Percentiles rank a stretch among this genome's conserved stretches.
phyloP scores from a whole-genome alignment of 2,888 invertebrate species.

The Nebria salina region DNA sequence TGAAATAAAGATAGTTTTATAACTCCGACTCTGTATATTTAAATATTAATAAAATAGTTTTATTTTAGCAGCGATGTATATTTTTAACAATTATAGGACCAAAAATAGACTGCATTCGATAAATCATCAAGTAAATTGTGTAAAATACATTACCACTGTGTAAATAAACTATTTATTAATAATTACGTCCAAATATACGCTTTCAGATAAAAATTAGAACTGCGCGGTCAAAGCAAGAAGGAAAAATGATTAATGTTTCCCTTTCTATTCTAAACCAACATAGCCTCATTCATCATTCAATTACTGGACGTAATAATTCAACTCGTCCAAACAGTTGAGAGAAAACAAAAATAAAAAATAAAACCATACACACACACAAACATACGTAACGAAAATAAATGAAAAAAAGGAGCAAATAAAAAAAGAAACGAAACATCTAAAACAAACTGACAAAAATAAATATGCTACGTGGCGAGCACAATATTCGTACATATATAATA shows the following conservation, averaged over 20 bases:
- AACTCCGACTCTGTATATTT: too few species aligned
- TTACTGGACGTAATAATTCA: constrained; percentile 20
- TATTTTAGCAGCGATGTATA: too few species aligned
- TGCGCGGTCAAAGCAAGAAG: background rate
- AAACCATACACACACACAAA: too few species aligned
- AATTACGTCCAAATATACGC: background rate
- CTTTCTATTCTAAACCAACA: constrained; percentile 2
- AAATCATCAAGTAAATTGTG: background rate
- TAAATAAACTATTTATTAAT: background rate
- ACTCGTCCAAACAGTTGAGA: constrained; percentile 8
- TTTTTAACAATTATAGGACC: too few species aligned
- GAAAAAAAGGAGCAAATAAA: background rate
- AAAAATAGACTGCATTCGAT: background rate
- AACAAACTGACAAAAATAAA: constrained; percentile 22
- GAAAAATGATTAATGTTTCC: constrained; percentile 16
- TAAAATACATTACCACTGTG: background rate
- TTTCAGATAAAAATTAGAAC: background rate
- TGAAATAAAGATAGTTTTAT: too few species aligned
- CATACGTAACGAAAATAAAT: constrained; percentile 1
- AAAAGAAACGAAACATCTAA: constrained; percentile 2
- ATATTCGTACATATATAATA: constrained; percentile 21
- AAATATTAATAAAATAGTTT: too few species aligned
- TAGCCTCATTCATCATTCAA: constrained; percentile 21
- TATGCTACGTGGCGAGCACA: constrained; percentile 8
- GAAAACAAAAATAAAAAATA: background rate